Base-by-base conservation (phyloP, 2,797 vertebrate species). In the Chelon auratus region DNA sequence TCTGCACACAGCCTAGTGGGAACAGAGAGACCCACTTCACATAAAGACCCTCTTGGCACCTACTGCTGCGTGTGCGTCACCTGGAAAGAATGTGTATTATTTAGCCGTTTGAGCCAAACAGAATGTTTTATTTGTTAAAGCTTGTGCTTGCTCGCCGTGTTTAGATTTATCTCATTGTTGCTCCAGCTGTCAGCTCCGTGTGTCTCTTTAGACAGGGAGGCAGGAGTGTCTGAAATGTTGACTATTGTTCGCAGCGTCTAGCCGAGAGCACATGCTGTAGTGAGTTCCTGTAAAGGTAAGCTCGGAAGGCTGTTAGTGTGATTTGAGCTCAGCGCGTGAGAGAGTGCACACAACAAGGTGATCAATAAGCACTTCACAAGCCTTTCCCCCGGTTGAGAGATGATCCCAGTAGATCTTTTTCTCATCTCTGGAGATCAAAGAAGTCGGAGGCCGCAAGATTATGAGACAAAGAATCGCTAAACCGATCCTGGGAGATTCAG, bases 361-460 rank as follows among this genome's bases (percentile, higher is more conserved):
- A 93, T 93, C 93, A 89, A 93, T 93, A 92, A 92, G 88, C 90
- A 89, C 90, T 93, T 90, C 88, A 84, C 82, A 74, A 80, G 76
- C 87, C 81, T 72, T 85, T 83, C 83, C 68, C 72, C 75, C n/a
- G 12, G 71, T 56, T 70, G 74, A 83, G 90, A 89, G 83, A 81
- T 61, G 78, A 92, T 91, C 89, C 84, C 86, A 81, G 81, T 72
- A 84, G 89, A 89, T 90, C 76, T 42, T 72, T 59, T 62, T 75
- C 84, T 80, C 83, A 85, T 88, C 88, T 86, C 76, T 7, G 15
- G 69, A 87, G 90, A 91, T 88, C 77, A 82, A 78, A 85, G 80
- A 69, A 78, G 65, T 75, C 70, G 56, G 42, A 75, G 69, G 69
- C 67, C 66, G 67, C 51, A 12, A 33, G 62, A 75, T 59, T 39